A percentile compares a stretch with the other conserved stretches of the same genome.
Evolutionary conservation across 2,113 vertebrate genomes (phyloP).

Genomic region (Macrotis lagotis): DNA sequence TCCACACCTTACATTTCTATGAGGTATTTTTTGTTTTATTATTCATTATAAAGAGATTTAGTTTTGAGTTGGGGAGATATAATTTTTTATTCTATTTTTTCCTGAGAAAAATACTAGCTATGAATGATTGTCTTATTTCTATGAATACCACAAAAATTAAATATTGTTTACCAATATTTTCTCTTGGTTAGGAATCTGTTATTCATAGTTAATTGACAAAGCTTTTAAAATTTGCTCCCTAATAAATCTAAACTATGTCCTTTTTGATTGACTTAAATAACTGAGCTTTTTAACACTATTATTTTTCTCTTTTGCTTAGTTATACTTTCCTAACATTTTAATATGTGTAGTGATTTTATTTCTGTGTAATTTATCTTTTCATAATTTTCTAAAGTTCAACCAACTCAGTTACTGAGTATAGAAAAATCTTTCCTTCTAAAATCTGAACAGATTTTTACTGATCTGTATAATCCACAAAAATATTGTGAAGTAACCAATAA

Average conservation of each 20-base stretch:
- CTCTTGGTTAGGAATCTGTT: background rate
- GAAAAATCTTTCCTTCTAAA: background rate
- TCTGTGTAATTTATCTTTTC: slow-evolving; percentile 35
- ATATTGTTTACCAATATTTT: slow-evolving; percentile 7
- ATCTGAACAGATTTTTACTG: background rate
- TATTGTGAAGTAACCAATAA: background rate
- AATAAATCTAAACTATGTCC: slow-evolving; percentile 16
- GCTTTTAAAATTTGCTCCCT: slow-evolving; percentile 13
- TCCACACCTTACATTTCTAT: background rate
- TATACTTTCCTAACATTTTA: slow-evolving; percentile 1
- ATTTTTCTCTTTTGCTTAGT: background rate
- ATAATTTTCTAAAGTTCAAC: background rate
- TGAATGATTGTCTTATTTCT: slow-evolving; percentile 29
- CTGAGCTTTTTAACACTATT: background rate
- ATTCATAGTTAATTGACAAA: slow-evolving; percentile 9
- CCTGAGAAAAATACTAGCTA: background rate
- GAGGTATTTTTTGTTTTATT: background rate
- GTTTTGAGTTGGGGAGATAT: background rate
- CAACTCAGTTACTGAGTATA: background rate
- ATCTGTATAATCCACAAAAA: slow-evolving; percentile 5
- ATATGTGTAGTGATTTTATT: slow-evolving; percentile 7
- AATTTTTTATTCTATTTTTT: slow-evolving; percentile 31
- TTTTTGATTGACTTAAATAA: slow-evolving; percentile 37
- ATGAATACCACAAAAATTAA: slow-evolving; percentile 19
- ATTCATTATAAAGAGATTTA: background rate